phyloP scores from a whole-genome alignment of 2,888 invertebrate species.

The Iphiclides podalirius region DNA sequence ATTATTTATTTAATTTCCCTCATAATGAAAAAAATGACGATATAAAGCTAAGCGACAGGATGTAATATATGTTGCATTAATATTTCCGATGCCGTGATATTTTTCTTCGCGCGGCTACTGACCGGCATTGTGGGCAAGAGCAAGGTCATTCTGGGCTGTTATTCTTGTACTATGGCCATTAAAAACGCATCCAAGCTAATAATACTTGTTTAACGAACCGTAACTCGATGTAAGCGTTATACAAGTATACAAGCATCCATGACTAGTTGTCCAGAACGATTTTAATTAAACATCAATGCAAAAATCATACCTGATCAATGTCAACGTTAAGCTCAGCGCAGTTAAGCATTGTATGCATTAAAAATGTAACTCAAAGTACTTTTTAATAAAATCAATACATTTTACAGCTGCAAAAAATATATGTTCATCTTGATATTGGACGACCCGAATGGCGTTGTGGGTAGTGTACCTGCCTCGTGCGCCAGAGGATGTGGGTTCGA shows the following conservation, averaged over 20 bases:
- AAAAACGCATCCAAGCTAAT: conserved; percentile 34
- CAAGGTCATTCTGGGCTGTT: conserved; percentile 76
- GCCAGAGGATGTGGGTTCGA: no score
- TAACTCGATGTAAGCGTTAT: conserved; percentile 23
- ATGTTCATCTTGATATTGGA: no score
- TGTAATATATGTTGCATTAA: conserved; percentile 15
- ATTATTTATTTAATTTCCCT: no score
- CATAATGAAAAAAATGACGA: conserved; percentile 10
- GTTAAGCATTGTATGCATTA: no score
- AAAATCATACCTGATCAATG: conserved; percentile 1
- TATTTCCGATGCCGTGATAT: conserved; percentile 24
- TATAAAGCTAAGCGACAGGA: no score
- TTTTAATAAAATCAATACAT: no score
- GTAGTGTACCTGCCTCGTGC: no score
- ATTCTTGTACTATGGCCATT: conserved; percentile 40
- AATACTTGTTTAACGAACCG: conserved; percentile 30
- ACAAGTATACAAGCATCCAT: conserved; percentile 3
- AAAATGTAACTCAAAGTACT: no score
- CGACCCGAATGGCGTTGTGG: no score
- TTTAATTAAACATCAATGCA: conserved; percentile 6
- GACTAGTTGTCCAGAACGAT: conserved; percentile 3
- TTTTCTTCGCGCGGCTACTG: conserved; percentile 34
- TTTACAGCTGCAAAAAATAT: no score
- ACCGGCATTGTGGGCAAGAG: conserved; percentile 40
- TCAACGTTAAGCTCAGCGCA: neutral